phyloP scores from a whole-genome alignment of 2,797 vertebrate species.

The Clarias fuscus region DNA sequence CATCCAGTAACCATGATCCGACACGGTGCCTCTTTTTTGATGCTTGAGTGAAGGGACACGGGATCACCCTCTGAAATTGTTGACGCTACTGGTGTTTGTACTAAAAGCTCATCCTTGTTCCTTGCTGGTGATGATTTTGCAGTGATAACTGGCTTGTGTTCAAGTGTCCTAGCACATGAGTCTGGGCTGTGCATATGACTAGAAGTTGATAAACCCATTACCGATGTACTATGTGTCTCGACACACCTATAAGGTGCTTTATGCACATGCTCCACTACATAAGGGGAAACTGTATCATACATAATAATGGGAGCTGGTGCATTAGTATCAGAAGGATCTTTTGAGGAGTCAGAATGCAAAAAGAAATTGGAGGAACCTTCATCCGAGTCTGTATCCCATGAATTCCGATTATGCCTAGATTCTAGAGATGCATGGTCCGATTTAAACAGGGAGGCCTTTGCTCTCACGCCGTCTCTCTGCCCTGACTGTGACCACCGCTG shows the following conservation, averaged over 20 bases:
- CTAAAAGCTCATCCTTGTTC: neutral
- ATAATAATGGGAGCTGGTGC: slow-evolving; percentile 56
- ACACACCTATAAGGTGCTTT: slow-evolving; percentile 58
- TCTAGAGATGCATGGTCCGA: slow-evolving; percentile 33
- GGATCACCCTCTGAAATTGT: neutral
- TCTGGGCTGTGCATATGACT: slow-evolving; percentile 18
- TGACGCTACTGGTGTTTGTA: neutral
- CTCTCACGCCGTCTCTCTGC: slow-evolving; percentile 50
- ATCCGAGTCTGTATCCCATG: slow-evolving; percentile 35
- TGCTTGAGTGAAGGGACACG: neutral
- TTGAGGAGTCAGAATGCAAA: neutral
- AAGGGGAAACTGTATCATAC: slow-evolving; percentile 64
- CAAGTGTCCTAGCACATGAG: neutral
- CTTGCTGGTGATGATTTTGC: neutral
- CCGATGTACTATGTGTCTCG: slow-evolving; percentile 11
- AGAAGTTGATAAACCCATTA: neutral
- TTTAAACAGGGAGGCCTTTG: slow-evolving; percentile 22
- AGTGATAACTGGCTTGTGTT: slow-evolving; percentile 8
- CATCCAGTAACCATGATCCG: slow-evolving; percentile 70
- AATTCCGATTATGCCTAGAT: slow-evolving; percentile 36
- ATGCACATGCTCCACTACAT: slow-evolving; percentile 64
- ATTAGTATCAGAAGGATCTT: neutral
- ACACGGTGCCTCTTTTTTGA: slow-evolving; percentile 47
- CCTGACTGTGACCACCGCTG: slow-evolving; percentile 54
- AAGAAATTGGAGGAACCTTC: slow-evolving; percentile 6